These are phyloP conservation scores for Pollenia angustigena DNA, from an alignment of 2,888 invertebrate species.

Conservation along the genomic window DNA sequence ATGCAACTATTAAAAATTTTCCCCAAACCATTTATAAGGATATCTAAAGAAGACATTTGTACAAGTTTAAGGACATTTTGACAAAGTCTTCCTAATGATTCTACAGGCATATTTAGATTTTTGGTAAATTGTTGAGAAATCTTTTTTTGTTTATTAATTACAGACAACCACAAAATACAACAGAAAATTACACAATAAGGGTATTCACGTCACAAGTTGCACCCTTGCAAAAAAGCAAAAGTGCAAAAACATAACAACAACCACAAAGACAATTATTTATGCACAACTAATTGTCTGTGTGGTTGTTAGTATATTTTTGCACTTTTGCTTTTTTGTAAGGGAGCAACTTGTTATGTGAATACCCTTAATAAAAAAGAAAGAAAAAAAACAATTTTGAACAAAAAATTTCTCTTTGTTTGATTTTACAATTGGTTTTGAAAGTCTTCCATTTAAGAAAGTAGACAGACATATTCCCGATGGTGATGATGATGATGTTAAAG, in stretches of 20 bases:
- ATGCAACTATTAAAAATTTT: no score
- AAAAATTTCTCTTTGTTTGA: background rate
- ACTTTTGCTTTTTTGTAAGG: no score
- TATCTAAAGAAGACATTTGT: background rate
- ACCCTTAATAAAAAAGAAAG: no score
- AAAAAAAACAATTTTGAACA: conserved; percentile 5
- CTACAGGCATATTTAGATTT: background rate
- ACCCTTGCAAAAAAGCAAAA: no score
- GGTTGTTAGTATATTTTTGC: no score
- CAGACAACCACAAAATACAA: conserved; percentile 3
- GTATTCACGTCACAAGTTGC: no score
- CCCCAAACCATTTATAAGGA: no score
- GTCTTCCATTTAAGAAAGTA: background rate
- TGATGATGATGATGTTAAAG: background rate
- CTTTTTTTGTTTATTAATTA: conserved; percentile 9
- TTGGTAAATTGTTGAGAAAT: background rate
- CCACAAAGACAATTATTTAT: no score
- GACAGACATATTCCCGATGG: no score
- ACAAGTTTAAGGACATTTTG: conserved; percentile 1
- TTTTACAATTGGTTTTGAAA: background rate
- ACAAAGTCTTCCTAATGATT: background rate
- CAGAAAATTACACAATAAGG: conserved; percentile 12
- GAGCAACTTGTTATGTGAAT: no score
- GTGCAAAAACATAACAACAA: no score
- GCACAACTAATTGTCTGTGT: no score